These are phyloP conservation scores for Dusona sp. DNA, from an alignment of 2,888 invertebrate genomes.

Conservation along the genomic window DNA sequence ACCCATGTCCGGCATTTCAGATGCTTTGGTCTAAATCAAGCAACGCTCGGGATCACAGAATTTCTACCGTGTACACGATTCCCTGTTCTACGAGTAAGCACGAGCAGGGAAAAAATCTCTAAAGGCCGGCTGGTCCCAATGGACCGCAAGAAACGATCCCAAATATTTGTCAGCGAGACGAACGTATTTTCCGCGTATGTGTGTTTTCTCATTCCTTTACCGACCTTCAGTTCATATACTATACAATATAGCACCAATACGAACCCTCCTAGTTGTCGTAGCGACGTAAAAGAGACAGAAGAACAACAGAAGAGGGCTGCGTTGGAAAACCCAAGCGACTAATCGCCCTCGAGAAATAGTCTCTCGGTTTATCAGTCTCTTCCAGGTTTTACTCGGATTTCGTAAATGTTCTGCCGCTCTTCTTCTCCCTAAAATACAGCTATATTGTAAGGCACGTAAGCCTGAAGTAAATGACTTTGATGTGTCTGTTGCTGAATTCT, in stretches of 20 bases:
- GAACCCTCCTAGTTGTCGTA: slow-evolving; percentile 46
- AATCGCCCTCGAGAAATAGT: slow-evolving; percentile 69
- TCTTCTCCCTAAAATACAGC: slow-evolving; percentile 10
- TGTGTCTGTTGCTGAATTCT: slow-evolving; percentile 31
- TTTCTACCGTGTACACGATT: slow-evolving; percentile 53
- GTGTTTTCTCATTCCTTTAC: slow-evolving; percentile 44
- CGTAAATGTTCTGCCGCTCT: slow-evolving; percentile 32
- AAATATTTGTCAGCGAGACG: slow-evolving; percentile 77
- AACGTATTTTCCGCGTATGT: slow-evolving; percentile 49
- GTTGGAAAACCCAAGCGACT: slow-evolving; percentile 61
- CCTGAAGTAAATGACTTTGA: slow-evolving; percentile 57
- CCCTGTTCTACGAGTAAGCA: slow-evolving; percentile 29
- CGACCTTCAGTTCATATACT: slow-evolving; percentile 70
- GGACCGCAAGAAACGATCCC: slow-evolving; percentile 82
- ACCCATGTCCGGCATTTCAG: slow-evolving; percentile 50
- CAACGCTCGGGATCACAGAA: slow-evolving; percentile 58
- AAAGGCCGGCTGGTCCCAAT: slow-evolving; percentile 83
- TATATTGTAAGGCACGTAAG: slow-evolving; percentile 3
- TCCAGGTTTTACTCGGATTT: slow-evolving; percentile 63
- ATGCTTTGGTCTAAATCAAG: slow-evolving; percentile 51
- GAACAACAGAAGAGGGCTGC: slow-evolving; percentile 57
- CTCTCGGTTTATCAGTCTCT: slow-evolving; percentile 68
- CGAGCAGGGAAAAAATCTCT: slow-evolving; percentile 78
- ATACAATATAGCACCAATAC: slow-evolving; percentile 2
- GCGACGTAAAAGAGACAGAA: slow-evolving; percentile 47